These are phyloP conservation scores for Nomada ruficornis DNA, from an alignment of 2,888 invertebrate genomes.

Conservation along the genomic window DNA sequence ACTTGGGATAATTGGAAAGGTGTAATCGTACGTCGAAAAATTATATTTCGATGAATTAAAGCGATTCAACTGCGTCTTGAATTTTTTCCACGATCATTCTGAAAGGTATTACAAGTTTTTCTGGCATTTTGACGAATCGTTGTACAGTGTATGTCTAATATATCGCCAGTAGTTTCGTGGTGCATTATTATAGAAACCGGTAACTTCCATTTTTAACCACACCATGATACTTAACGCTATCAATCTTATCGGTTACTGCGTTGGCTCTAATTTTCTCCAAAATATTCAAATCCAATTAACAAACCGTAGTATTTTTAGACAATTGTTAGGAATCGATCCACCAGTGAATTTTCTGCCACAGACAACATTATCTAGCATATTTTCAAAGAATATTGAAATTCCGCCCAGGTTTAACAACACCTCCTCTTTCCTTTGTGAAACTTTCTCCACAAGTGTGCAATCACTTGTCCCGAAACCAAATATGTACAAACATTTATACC, in stretches of 20 bases:
- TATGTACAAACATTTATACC: not conserved
- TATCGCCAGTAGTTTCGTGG: conserved; percentile 8
- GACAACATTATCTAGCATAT: not conserved
- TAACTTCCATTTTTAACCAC: no score
- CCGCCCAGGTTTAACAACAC: not conserved
- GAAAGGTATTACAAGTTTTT: conserved; percentile 22
- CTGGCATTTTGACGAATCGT: conserved; percentile 6
- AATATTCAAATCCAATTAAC: no score
- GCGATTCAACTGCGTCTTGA: not conserved
- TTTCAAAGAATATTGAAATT: not conserved
- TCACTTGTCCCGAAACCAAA: not conserved
- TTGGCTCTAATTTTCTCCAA: no score
- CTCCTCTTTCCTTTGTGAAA: not conserved
- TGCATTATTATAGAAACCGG: not conserved
- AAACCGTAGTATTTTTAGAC: not conserved
- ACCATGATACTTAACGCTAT: not conserved
- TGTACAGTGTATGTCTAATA: not conserved
- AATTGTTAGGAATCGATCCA: not conserved
- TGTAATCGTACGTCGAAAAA: not conserved
- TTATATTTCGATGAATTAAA: not conserved
- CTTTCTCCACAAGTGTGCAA: not conserved
- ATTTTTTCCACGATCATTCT: conserved; percentile 15
- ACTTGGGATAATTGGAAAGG: not conserved
- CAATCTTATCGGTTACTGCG: not conserved
- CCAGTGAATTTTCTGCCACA: not conserved